These are phyloP conservation scores for Lamproptera curius DNA, from an alignment of 2,888 invertebrate species.

Conservation along the genomic window DNA sequence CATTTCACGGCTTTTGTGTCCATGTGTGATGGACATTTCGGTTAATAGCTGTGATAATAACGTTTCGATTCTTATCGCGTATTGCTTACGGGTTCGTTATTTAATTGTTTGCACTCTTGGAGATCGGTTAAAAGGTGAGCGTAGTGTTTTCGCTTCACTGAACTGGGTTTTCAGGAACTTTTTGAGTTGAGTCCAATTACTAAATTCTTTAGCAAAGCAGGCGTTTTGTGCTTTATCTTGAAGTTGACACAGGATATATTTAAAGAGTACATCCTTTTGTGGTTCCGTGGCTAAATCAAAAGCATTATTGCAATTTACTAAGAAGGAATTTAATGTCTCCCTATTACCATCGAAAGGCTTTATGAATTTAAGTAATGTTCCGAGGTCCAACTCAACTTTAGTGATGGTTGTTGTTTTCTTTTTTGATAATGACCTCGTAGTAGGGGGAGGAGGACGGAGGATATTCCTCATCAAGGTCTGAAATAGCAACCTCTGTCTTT, in stretches of 20 bases:
- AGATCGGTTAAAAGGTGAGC: constrained; percentile 21
- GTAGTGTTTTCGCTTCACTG: constrained; percentile 26
- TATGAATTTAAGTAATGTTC: constrained; percentile 25
- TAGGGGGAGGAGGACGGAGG: not conserved
- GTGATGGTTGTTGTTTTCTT: not conserved
- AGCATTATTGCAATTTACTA: constrained; percentile 19
- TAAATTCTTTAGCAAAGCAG: constrained; percentile 32
- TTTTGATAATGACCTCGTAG: not conserved
- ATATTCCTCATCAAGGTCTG: not conserved
- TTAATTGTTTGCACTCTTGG: constrained; percentile 21
- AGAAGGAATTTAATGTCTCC: constrained; percentile 24
- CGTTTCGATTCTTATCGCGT: constrained; percentile 15
- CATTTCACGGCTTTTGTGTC: constrained; percentile 23
- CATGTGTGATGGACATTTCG: constrained; percentile 11
- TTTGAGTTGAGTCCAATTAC: constrained; percentile 28
- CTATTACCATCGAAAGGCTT: constrained; percentile 21
- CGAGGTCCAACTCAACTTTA: constrained; percentile 14
- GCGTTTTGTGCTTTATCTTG: constrained; percentile 29
- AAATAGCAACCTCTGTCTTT: not conserved
- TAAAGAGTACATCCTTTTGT: constrained; percentile 23
- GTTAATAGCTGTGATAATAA: constrained; percentile 18
- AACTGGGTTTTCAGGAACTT: constrained; percentile 32
- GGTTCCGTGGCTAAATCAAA: constrained; percentile 15
- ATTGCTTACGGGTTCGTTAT: constrained; percentile 20
- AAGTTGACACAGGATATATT: constrained; percentile 27